Evolutionary conservation across 2,113 vertebrate species (phyloP), one percentile per base, ranked within the genome.

Genomic region (Cynocephalus volans): DNA sequence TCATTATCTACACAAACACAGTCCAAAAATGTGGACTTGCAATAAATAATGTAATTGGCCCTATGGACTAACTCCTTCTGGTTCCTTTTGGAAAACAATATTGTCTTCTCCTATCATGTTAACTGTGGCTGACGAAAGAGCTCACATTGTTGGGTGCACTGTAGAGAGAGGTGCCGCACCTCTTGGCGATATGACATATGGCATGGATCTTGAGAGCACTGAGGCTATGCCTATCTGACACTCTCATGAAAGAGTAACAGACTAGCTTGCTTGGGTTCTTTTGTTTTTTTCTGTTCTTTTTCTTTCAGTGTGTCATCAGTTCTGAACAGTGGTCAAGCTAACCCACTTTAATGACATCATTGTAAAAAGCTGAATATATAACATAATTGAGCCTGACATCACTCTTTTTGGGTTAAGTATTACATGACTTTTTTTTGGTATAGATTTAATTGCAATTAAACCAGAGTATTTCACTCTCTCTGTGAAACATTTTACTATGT

Each of bases 401-500:
- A 93, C 36, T 92, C 23, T 90, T 10, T 93, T 81, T 54, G 72
- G 33, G 21, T 54, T 91, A 90, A 88, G 31, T 81, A 80, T 45
- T 65, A 15, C 33, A 15, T 73, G 52, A 41, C 18, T 77, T 8
- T 81, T 81, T 52, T 93, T 93, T 95, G 54, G 24, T 92, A 18
- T 23, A 94, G 24, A 67, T 75, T 92, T 58, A 67, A 69, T 58
- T 82, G 33, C 14, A 67, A 91, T 85, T 76, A 90, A 94, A n/a
- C 18, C 23, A 56, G 28, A 70, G 1, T 48, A 83, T 80, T 88
- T 60, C 11, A 89, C 6, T 21, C 15, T 48, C 13, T 88, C 36
- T 94, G 60, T 7, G 83, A 88, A 96, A 69, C 45, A 19, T 79
- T 91, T 64, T 77, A 79, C 76, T 85, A 77, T 58, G 18, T 70